Percentiles rank a stretch among this genome's conserved stretches.
Conservation (phyloP, 1,140 invertebrate species). For the Hyles euphorbiae region DNA sequence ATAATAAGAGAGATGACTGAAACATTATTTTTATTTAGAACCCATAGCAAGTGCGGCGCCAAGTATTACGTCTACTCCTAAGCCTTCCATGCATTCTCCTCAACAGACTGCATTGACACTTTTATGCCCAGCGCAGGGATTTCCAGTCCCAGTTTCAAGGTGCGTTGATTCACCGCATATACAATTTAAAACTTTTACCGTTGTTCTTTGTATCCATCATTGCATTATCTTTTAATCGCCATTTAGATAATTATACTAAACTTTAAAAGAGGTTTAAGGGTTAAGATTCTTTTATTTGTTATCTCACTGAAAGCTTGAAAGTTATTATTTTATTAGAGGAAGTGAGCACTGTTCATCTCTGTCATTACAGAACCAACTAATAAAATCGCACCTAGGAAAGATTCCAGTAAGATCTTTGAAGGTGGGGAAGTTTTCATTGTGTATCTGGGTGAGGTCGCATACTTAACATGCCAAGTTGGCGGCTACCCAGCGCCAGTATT, state of each 20-base stretch:
- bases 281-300: too few relatives aligned
- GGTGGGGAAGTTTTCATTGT: slow-evolving; percentile 82
- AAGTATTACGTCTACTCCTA: slow-evolving; percentile 74
- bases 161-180: slow-evolving; percentile 72
- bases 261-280: too few relatives aligned
- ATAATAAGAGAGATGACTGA: too few relatives aligned
- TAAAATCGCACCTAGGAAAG: slow-evolving; percentile 80
- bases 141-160: slow-evolving; percentile 82
- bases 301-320: too few relatives aligned
- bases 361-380: slow-evolving; percentile 80
- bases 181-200: slow-evolving; percentile 76
- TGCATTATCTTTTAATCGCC: too few relatives aligned
- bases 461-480: slow-evolving; percentile 81
- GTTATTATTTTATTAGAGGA: too few relatives aligned
- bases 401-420: slow-evolving; percentile 80
- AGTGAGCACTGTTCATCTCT: slow-evolving; percentile 21
- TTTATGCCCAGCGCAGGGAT: slow-evolving; percentile 82
- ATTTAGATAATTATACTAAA: too few relatives aligned
- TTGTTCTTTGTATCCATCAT: too few relatives aligned
- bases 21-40: slow-evolving; percentile 60
- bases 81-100: slow-evolving; percentile 58
- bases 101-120: slow-evolving; percentile 71
- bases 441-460: slow-evolving; percentile 72
- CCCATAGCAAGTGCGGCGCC: slow-evolving; percentile 77
- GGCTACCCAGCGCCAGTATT: slow-evolving; percentile 81